Conservation (phyloP, 2,888 invertebrate species). For the Coelinius sp. region DNA sequence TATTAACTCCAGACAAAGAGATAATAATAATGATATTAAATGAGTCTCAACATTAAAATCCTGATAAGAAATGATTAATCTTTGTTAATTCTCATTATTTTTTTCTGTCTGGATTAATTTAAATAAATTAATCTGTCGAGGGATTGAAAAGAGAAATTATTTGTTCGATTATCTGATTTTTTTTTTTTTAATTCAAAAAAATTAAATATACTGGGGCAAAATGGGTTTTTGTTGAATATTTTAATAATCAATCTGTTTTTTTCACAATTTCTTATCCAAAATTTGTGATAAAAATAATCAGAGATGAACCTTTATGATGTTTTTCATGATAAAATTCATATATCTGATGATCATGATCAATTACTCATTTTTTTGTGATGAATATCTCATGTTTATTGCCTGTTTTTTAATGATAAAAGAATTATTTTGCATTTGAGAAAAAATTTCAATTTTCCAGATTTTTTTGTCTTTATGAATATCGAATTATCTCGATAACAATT, state of each 20-base stretch:
- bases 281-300: not conserved
- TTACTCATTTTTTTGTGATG: not conserved
- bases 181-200: no score
- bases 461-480: no score
- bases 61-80: constrained; percentile 2
- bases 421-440: no score
- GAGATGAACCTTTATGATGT: constrained; percentile 22
- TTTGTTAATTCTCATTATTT: not conserved
- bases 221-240: no score
- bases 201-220: no score
- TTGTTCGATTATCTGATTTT: not conserved
- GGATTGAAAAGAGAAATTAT: not conserved
- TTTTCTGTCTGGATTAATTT: not conserved
- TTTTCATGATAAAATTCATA: not conserved
- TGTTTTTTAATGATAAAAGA: not conserved
- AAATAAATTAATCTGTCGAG: no score
- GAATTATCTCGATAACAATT: no score
- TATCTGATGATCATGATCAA: not conserved
- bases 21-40: not conserved
- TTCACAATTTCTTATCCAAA: not conserved
- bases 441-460: no score
- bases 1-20: not conserved
- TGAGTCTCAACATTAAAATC: constrained; percentile 5
- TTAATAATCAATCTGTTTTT: not conserved
- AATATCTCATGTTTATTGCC: not conserved